Base-by-base conservation (phyloP, 2,113 vertebrate genomes). In the Anseranas semipalmata region DNA sequence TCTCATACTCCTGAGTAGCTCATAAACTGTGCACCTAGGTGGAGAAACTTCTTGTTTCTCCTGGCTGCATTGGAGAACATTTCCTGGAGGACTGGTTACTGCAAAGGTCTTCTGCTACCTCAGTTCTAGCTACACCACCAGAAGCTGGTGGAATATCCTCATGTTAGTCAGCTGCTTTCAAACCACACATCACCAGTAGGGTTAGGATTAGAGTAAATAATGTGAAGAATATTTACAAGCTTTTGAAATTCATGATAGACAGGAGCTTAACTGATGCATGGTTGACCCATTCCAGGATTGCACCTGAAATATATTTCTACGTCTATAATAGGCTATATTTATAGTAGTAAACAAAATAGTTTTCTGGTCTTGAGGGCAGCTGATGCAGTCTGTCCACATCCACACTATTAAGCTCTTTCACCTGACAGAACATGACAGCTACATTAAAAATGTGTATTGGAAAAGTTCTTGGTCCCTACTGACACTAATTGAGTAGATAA, bases 291-390 rank as follows among this genome's bases (percentile, higher is more conserved):
- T 28, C 27, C 43, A 68, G 48, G 14, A 19, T 68, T 28, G 58
- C 62, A 27, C 43, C 71, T 37, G 71, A 50, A 75, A 63, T 59
- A 27, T 2, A 10, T n/a, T 58, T 63, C 28, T 72, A 0, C 0
- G 2, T 46, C 48, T 50, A 0, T 2, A 37, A 17, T 0, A 35
- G 53, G 11, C 25, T 73, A 1, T 0, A 1, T 45, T 1, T 59
- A 1, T 72, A 11, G 11, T 3, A 30, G 48, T 33, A 28, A 92
- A 67, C 19, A 0, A 35, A 52, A 17, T 18, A 2, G 2, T 72
- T 86, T 83, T 53, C 18, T 83, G 37, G 13, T 75, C 33, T 88
- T 9, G 20, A 67, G 7, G 28, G 33, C 58, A 59, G 21, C 56
- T n/a, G 56, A 21, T n/a, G 19, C 60, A 25, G 10, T 21, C 45